These are phyloP conservation scores for Scaptomyza flava DNA, from an alignment of 2,888 invertebrate species.

Conservation along the genomic window DNA sequence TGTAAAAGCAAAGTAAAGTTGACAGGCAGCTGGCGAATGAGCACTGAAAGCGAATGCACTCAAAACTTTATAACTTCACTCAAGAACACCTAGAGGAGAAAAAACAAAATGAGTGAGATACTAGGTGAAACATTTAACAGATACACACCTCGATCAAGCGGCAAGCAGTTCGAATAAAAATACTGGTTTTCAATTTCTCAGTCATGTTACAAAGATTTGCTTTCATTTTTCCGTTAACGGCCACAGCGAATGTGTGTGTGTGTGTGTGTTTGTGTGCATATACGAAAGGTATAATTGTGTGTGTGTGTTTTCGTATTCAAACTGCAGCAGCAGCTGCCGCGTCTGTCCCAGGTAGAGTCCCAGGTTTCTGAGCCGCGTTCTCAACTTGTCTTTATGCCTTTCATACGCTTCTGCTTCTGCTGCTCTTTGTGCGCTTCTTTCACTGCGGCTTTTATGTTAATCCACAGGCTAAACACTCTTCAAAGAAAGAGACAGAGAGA, in stretches of 20 bases:
- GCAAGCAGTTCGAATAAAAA: slow-evolving; percentile 50
- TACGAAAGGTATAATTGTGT: slow-evolving; percentile 22
- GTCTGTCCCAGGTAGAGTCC: slow-evolving; percentile 5
- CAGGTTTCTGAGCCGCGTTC: slow-evolving; percentile 40
- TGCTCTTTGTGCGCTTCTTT: slow-evolving; percentile 39
- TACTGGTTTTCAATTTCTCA: slow-evolving; percentile 67
- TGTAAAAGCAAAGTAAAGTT: slow-evolving; percentile 1
- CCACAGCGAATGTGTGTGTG: slow-evolving; percentile 20
- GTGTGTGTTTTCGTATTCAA: slow-evolving; percentile 18
- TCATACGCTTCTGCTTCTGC: slow-evolving; percentile 10
- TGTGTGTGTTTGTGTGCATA: slow-evolving; percentile 43
- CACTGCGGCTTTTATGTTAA: slow-evolving; percentile 62
- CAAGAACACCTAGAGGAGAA: slow-evolving; percentile 30
- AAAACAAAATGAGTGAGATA: background rate
- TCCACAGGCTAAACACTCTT: slow-evolving; percentile 54
- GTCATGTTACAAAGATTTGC: slow-evolving; percentile 68
- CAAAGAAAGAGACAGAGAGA: too few species aligned
- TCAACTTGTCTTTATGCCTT: slow-evolving; percentile 53
- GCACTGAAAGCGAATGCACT: slow-evolving; percentile 22
- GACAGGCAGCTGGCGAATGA: slow-evolving; percentile 54
- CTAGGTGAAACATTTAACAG: slow-evolving; percentile 52
- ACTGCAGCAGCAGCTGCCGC: slow-evolving; percentile 47
- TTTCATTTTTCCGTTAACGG: slow-evolving; percentile 77
- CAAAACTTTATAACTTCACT: slow-evolving; percentile 44
- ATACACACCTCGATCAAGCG: slow-evolving; percentile 58